Evolutionary conservation across 2,888 invertebrate species (phyloP).

Genomic region (Agriopis aurantiaria): DNA sequence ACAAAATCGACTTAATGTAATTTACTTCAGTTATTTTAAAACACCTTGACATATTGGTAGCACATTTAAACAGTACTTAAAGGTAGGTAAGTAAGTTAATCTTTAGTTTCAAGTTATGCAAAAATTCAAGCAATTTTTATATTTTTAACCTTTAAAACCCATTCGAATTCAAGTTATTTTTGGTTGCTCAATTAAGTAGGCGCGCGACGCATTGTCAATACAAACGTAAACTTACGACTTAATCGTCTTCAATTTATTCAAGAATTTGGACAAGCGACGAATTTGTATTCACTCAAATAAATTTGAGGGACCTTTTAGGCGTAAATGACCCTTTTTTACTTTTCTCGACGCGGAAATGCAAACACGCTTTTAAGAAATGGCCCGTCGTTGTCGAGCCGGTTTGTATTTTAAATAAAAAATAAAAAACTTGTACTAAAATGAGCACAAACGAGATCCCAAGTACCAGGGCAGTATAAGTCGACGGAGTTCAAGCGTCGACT

Average conservation of each 20-base stretch:
- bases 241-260: conserved; percentile 58
- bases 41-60: conserved; percentile 38
- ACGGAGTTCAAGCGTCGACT: conserved; percentile 59
- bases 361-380: conserved; percentile 78
- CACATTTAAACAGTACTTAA: conserved; percentile 10
- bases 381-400: conserved; percentile 75
- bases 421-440: conserved; percentile 82
- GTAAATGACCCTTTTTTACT: conserved; percentile 77
- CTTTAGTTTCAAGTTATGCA: conserved; percentile 10
- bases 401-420: conserved; percentile 74
- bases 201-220: conserved; percentile 41
- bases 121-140: conserved; percentile 23
- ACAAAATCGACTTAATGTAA: conserved; percentile 4
- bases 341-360: conserved; percentile 82
- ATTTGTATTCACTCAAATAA: conserved; percentile 53
- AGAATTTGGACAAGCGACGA: conserved; percentile 51
- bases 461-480: conserved; percentile 77
- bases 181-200: conserved; percentile 33
- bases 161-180: conserved; percentile 36
- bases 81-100: conserved; percentile 5
- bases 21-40: conserved; percentile 15
- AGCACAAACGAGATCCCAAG: conserved; percentile 80
- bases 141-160: conserved; percentile 25
- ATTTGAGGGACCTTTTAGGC: conserved; percentile 66
- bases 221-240: conserved; percentile 56